phyloP scores from a whole-genome alignment of 2,113 vertebrate species.

The Callopanchax toddi region DNA sequence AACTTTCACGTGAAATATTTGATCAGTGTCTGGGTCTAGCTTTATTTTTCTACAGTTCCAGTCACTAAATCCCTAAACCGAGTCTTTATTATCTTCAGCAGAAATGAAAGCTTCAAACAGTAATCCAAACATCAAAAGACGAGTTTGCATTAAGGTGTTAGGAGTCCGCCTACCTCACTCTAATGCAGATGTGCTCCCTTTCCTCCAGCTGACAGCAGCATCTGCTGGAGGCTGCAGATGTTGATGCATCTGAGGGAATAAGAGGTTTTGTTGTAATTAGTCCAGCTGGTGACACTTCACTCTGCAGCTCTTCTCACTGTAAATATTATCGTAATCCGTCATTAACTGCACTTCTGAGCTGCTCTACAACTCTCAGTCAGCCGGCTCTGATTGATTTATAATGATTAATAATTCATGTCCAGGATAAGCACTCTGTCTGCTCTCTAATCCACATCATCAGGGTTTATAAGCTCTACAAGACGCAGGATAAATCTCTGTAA shows the following conservation, averaged over 20 bases:
- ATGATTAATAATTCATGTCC: conserved; percentile 33
- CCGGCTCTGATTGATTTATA: conserved; percentile 33
- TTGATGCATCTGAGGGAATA: conserved; percentile 19
- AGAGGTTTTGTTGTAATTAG: conserved; percentile 28
- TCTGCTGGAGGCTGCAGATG: conserved; percentile 31
- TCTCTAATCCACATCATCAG: conserved; percentile 10
- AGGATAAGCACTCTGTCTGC: conserved; percentile 5
- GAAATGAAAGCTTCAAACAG: too few relatives aligned
- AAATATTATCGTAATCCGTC: conserved; percentile 45
- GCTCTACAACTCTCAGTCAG: neutral
- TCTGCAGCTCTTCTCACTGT: conserved; percentile 23
- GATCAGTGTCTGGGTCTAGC: too few relatives aligned
- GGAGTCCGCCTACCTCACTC: too few relatives aligned
- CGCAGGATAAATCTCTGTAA: neutral
- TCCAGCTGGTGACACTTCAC: conserved; percentile 30
- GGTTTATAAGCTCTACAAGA: neutral
- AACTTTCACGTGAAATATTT: too few relatives aligned
- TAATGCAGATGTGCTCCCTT: neutral
- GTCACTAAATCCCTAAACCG: too few relatives aligned
- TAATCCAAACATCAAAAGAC: too few relatives aligned
- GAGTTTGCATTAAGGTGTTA: too few relatives aligned
- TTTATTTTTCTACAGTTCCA: too few relatives aligned
- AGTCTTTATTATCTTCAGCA: too few relatives aligned
- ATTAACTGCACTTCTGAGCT: conserved; percentile 20
- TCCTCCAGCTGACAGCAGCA: conserved; percentile 9